Evolutionary conservation across 2,888 invertebrate species (phyloP).

Genomic region (Clepsis dumicolana): DNA sequence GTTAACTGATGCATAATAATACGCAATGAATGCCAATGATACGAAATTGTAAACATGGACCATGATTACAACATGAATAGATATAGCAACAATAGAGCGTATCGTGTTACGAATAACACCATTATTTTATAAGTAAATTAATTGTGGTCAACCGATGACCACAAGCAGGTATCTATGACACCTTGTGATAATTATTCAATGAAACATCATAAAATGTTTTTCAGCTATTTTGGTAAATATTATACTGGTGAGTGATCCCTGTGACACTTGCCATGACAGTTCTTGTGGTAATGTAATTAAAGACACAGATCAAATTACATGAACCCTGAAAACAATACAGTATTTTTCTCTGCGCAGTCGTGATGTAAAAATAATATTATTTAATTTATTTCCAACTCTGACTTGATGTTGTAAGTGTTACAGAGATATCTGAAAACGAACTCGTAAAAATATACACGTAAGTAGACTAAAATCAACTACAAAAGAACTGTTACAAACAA

Average conservation of each 20-base stretch:
- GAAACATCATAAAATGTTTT: neutral
- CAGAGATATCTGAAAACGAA: too few species aligned
- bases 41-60: neutral
- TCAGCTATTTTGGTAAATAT: too few species aligned
- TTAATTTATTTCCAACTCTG: too few species aligned
- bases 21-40: neutral
- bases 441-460: too few species aligned
- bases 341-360: too few species aligned
- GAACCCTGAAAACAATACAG: too few species aligned
- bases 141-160: conserved; percentile 9
- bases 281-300: too few species aligned
- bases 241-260: too few species aligned
- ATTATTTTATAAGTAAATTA: neutral
- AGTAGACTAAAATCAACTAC: neutral
- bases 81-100: neutral
- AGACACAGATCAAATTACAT: too few species aligned
- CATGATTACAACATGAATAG: neutral
- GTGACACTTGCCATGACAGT: too few species aligned
- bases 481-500: conserved; percentile 4
- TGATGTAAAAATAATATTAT: too few species aligned
- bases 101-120: conserved; percentile 7
- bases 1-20: conserved; percentile 6
- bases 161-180: conserved; percentile 15
- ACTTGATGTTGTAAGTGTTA: too few species aligned
- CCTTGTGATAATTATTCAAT: neutral